Conservation (phyloP, 2,113 vertebrate species). For the Burhinus bistriatus region DNA sequence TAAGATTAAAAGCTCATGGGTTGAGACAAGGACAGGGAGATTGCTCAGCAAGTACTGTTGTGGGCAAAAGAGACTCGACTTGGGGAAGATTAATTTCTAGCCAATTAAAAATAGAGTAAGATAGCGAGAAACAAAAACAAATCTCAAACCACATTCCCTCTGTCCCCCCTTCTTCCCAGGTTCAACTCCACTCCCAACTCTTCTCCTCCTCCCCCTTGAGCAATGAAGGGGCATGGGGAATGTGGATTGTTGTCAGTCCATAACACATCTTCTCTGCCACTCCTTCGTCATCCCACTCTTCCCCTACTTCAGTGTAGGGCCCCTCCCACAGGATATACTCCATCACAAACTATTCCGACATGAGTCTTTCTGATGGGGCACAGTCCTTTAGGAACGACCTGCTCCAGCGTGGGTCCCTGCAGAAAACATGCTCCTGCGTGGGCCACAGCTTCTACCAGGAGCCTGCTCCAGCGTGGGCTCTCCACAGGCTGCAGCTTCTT, state of each 20-base stretch:
- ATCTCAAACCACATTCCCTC: not conserved
- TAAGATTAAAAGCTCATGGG: accelerated
- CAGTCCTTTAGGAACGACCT: not conserved
- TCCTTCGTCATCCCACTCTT: not conserved
- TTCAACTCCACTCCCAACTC: not conserved
- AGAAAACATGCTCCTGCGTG: not conserved
- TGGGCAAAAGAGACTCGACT: not conserved
- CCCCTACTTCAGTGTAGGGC: not conserved
- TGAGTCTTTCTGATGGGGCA: not conserved
- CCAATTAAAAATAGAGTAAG: not conserved
- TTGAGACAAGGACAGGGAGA: not conserved
- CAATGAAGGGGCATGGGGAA: not conserved
- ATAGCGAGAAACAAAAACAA: not conserved
- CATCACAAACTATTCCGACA: not conserved
- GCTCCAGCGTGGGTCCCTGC: not conserved
- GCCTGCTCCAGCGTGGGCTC: accelerated
- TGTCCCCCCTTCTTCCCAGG: not conserved
- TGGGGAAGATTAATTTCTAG: not conserved
- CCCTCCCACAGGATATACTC: not conserved
- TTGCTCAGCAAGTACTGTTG: not conserved
- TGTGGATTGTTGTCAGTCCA: not conserved
- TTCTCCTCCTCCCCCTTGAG: not conserved
- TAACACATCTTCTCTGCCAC: accelerated
- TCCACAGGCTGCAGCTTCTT: not conserved
- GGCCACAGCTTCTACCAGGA: not conserved